These are phyloP conservation scores for Daubentonia madagascariensis DNA, from an alignment of 2,113 vertebrate genomes.

Conservation along the genomic window DNA sequence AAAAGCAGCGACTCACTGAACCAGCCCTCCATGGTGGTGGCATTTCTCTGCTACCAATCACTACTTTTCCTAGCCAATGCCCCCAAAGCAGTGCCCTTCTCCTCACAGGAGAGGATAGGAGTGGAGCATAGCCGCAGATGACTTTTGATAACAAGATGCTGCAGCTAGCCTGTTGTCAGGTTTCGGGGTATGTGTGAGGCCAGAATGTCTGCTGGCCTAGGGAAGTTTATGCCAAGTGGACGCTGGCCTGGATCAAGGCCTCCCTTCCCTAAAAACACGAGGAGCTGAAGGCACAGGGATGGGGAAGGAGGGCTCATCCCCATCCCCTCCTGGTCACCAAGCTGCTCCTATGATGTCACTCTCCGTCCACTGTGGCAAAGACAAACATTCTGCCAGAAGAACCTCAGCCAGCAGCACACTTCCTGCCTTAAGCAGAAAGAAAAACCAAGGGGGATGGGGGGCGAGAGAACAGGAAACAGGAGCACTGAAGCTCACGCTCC, in stretches of 20 bases:
- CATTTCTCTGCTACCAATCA: fast-evolving
- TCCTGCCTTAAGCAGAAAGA: background rate
- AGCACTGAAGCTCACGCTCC: fast-evolving
- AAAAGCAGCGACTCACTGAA: too few relatives aligned
- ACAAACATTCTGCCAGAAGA: background rate
- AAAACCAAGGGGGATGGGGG: fast-evolving
- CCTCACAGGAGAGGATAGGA: fast-evolving
- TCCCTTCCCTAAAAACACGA: fast-evolving
- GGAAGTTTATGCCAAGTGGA: background rate
- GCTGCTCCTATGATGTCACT: background rate
- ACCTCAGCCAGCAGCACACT: fast-evolving
- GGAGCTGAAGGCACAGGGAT: background rate
- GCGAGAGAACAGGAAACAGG: background rate
- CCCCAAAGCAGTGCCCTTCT: background rate
- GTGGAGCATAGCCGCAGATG: fast-evolving
- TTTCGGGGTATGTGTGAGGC: background rate
- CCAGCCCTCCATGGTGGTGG: fast-evolving
- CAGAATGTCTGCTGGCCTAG: fast-evolving
- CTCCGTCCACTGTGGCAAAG: background rate
- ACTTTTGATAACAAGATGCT: background rate
- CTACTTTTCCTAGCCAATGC: too few relatives aligned
- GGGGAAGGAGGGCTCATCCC: fast-evolving
- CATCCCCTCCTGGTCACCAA: fast-evolving
- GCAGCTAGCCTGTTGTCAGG: background rate
- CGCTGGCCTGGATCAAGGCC: background rate